These are phyloP conservation scores for Gulo gulo DNA, from an alignment of 2,113 vertebrate species.

Conservation along the genomic window DNA sequence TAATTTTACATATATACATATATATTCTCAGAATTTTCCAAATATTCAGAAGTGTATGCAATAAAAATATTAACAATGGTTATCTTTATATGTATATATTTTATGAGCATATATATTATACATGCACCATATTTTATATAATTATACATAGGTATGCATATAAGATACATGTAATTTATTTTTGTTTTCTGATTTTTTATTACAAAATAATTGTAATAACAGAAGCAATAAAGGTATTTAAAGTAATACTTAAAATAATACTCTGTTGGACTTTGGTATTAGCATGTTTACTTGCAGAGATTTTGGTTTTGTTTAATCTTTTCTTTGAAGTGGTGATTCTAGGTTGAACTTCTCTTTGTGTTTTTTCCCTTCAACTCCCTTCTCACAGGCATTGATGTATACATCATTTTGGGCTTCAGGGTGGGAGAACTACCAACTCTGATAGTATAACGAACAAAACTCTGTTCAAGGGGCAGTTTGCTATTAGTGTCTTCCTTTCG, in stretches of 20 bases:
- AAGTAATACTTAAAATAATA: background rate
- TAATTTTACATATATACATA: background rate
- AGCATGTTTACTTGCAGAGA: background rate
- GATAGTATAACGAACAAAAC: background rate
- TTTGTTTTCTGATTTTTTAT: background rate
- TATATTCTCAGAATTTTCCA: background rate
- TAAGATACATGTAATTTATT: background rate
- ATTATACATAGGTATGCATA: background rate
- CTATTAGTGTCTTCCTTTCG: background rate
- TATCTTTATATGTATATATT: background rate
- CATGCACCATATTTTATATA: background rate
- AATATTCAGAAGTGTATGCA: background rate
- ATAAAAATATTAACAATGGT: background rate
- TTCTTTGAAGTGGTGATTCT: background rate
- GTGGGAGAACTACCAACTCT: background rate
- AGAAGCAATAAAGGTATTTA: background rate
- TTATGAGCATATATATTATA: background rate
- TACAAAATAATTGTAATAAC: background rate
- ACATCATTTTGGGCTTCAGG: background rate
- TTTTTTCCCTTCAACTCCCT: background rate
- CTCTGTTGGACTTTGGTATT: background rate
- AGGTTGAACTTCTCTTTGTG: background rate
- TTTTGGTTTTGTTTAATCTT: slow-evolving; percentile 4
- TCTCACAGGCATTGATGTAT: background rate
- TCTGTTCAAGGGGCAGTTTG: background rate